These are phyloP conservation scores for Danaus melanippus DNA, from an alignment of 1,140 invertebrate species.

Conservation along the genomic window DNA sequence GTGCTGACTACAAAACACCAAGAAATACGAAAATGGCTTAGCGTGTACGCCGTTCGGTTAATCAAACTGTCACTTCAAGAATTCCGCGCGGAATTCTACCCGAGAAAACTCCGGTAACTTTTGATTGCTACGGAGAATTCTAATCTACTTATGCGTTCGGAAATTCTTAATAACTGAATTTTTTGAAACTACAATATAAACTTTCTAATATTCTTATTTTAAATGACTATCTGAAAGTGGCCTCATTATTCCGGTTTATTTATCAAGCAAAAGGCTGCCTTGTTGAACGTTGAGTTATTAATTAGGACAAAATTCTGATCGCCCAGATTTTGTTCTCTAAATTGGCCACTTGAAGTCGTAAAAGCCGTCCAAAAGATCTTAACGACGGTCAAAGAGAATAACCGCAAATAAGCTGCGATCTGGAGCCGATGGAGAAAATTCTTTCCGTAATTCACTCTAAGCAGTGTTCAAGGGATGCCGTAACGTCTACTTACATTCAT, in stretches of 20 bases:
- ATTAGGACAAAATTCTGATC: constrained; percentile 69
- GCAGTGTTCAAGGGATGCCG: constrained; percentile 50
- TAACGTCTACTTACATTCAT: constrained; percentile 53
- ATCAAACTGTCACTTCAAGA: constrained; percentile 71
- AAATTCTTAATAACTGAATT: constrained; percentile 47
- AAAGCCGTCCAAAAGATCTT: constrained; percentile 67
- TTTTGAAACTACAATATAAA: too few relatives aligned
- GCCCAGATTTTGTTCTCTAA: constrained; percentile 66
- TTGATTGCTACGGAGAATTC: constrained; percentile 63
- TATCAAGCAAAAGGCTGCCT: constrained; percentile 49
- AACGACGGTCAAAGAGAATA: constrained; percentile 72
- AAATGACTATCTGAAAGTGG: constrained; percentile 24
- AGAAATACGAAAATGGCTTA: constrained; percentile 55
- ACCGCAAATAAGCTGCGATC: constrained; percentile 70
- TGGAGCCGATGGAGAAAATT: constrained; percentile 59
- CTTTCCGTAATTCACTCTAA: constrained; percentile 67
- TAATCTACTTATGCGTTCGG: constrained; percentile 56
- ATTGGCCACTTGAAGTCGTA: constrained; percentile 70
- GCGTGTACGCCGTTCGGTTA: constrained; percentile 66
- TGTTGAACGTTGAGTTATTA: constrained; percentile 54
- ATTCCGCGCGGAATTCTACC: constrained; percentile 64
- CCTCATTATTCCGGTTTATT: constrained; percentile 52
- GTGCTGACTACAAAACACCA: constrained; percentile 49
- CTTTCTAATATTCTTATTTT: too few relatives aligned
- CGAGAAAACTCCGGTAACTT: constrained; percentile 65